These are phyloP conservation scores for Erpobdella octoculata DNA, from an alignment of 2,888 invertebrate genomes.

Conservation along the genomic window DNA sequence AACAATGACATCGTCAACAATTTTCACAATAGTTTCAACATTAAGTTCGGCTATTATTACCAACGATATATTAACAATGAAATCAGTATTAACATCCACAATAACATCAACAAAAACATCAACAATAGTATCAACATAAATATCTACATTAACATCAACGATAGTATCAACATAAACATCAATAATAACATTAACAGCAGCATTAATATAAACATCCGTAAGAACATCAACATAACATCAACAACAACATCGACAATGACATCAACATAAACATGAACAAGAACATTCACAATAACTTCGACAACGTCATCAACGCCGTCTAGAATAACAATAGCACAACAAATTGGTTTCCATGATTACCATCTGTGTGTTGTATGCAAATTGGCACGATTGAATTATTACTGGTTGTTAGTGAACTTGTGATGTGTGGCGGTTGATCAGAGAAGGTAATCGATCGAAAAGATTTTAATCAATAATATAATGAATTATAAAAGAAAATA, in stretches of 20 bases:
- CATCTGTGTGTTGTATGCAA: no score
- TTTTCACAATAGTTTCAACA: not conserved
- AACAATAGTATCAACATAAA: not conserved
- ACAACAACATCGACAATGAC: not conserved
- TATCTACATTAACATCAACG: not conserved
- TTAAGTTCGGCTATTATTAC: conserved; percentile 8
- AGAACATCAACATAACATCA: not conserved
- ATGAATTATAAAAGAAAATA: no score
- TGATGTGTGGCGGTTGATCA: no score
- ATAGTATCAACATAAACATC: not conserved
- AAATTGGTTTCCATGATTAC: not conserved
- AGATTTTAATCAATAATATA: no score
- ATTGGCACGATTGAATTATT: no score
- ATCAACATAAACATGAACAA: not conserved
- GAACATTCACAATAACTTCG: not conserved
- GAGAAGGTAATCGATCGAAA: no score
- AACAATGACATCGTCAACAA: not conserved
- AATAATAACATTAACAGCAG: no score
- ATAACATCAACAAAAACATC: not conserved
- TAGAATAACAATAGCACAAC: not conserved
- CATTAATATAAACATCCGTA: not conserved
- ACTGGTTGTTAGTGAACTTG: no score
- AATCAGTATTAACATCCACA: not conserved
- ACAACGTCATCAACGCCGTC: not conserved
- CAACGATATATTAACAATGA: not conserved